These are phyloP conservation scores for Grapholita molesta DNA, from an alignment of 1,140 invertebrate species.

Conservation along the genomic window DNA sequence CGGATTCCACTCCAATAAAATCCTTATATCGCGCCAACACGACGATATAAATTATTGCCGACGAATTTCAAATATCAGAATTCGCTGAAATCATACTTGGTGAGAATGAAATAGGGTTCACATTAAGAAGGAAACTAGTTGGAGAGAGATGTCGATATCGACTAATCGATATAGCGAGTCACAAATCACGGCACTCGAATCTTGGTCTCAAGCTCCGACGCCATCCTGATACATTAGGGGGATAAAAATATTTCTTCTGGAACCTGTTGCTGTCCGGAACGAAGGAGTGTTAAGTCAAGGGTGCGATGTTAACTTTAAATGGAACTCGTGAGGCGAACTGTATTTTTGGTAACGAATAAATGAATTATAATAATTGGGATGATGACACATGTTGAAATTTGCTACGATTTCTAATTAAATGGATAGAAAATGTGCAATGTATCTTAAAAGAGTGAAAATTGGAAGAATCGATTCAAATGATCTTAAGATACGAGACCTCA, in stretches of 20 bases:
- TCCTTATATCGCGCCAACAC: slow-evolving; percentile 14
- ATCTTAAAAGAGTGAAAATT: no score
- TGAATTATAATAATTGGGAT: neutral
- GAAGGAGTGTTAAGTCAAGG: slow-evolving; percentile 24
- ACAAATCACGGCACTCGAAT: slow-evolving; percentile 22
- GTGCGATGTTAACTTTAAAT: neutral
- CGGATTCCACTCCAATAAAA: slow-evolving; percentile 27
- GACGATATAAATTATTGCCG: slow-evolving; percentile 15
- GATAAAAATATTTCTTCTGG: slow-evolving; percentile 24
- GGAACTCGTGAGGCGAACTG: neutral
- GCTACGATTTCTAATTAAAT: no score
- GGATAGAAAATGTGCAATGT: no score
- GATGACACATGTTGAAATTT: no score
- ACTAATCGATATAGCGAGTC: slow-evolving; percentile 23
- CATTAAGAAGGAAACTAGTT: neutral
- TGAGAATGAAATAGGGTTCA: neutral
- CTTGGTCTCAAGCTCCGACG: slow-evolving; percentile 8
- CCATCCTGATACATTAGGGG: slow-evolving; percentile 22
- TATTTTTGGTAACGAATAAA: neutral
- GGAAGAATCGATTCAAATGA: no score
- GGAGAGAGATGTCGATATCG: slow-evolving; percentile 8
- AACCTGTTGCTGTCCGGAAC: slow-evolving; percentile 22
- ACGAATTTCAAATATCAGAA: neutral
- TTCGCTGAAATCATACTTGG: neutral
- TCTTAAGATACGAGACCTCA: no score